These are phyloP conservation scores for human (Homo sapiens) DNA, from an alignment of 2,113 vertebrate species.

Conservation along the genomic window DNA sequence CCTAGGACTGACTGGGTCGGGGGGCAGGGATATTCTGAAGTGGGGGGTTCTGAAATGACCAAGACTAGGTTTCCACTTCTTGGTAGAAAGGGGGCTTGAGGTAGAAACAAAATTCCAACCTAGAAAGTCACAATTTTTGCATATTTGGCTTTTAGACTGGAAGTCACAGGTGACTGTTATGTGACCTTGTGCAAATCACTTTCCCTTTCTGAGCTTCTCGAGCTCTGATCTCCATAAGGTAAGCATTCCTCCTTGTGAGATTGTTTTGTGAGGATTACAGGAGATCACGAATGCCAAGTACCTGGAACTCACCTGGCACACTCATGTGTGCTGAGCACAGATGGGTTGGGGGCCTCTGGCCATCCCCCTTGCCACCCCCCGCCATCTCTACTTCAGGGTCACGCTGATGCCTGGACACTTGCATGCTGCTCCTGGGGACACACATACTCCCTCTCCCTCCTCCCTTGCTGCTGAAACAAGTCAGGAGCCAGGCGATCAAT, in stretches of 20 bases:
- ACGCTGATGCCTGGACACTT: not conserved
- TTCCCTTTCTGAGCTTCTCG: not conserved
- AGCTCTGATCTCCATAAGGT: not conserved
- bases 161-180: not conserved
- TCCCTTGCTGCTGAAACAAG: not conserved
- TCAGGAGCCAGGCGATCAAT: not conserved
- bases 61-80: not conserved
- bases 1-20: not conserved
- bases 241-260: not conserved
- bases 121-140: not conserved
- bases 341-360: not conserved
- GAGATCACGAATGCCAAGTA: not conserved
- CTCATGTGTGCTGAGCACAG: not conserved
- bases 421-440: not conserved
- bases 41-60: not conserved
- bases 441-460: accelerated
- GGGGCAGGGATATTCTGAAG: not conserved
- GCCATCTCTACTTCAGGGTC: not conserved
- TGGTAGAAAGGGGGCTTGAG: not conserved
- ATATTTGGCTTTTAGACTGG: not conserved
- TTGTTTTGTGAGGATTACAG: not conserved
- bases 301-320: not conserved
- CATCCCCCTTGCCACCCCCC: not conserved
- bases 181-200: not conserved
- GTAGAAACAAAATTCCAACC: not conserved